phyloP scores from a whole-genome alignment of 2,113 vertebrate species.

The Pholis gunnellus region DNA sequence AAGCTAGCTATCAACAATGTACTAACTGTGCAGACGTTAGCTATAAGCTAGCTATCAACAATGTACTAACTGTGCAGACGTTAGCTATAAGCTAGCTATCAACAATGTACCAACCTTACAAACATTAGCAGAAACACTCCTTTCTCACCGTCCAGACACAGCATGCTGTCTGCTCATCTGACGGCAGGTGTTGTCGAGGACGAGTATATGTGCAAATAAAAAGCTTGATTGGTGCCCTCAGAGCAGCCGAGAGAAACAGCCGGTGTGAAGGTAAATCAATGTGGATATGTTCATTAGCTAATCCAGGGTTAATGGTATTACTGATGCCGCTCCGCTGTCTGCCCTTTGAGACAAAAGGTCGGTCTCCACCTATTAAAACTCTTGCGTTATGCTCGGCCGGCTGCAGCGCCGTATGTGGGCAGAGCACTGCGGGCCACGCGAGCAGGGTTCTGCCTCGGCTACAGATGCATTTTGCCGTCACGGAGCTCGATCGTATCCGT shows the following conservation, averaged over 20 bases:
- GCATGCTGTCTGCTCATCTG: neutral
- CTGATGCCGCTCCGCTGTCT: constrained; percentile 29
- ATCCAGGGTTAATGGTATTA: constrained; percentile 58
- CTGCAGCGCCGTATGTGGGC: neutral
- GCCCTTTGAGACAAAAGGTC: constrained; percentile 48
- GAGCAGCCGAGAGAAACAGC: constrained; percentile 19
- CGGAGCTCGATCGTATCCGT: neutral
- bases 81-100: too few relatives aligned
- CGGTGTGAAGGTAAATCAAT: constrained; percentile 33
- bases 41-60: neutral
- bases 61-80: too few relatives aligned
- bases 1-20: neutral
- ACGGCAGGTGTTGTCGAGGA: neutral
- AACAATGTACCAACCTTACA: too few relatives aligned
- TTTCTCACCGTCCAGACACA: neutral
- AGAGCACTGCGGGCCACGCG: neutral
- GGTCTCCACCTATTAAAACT: constrained; percentile 43
- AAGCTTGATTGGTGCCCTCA: constrained; percentile 14
- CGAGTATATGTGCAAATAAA: constrained; percentile 4
- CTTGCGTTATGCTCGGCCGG: neutral
- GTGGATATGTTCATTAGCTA: constrained; percentile 45
- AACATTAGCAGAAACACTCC: too few relatives aligned
- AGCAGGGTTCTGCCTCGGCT: neutral
- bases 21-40: neutral
- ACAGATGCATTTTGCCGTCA: neutral